Evolutionary conservation across 2,113 vertebrate genomes (phyloP).

Genomic region (Cariama cristata): DNA sequence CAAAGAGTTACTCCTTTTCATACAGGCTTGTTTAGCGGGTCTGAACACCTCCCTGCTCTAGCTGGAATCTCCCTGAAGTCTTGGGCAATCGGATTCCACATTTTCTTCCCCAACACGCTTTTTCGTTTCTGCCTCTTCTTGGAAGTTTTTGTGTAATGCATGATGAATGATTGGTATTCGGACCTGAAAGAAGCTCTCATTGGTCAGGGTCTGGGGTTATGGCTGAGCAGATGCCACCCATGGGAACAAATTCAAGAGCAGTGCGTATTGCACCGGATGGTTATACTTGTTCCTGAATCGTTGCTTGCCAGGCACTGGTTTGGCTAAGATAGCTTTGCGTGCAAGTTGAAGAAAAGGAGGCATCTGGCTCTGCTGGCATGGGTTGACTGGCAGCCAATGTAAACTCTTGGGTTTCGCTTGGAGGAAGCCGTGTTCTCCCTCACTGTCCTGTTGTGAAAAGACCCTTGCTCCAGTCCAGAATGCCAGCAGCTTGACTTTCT

Average conservation of each 20-base stretch:
- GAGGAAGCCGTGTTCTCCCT: background rate
- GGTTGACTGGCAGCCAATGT: constrained; percentile 18
- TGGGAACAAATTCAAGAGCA: background rate
- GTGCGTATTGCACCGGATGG: accelerated
- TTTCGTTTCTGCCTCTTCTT: background rate
- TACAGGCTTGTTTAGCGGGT: background rate
- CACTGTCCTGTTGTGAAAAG: background rate
- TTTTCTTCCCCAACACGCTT: background rate
- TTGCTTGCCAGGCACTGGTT: background rate
- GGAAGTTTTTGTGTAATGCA: background rate
- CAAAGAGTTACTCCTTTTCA: background rate
- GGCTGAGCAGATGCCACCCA: background rate
- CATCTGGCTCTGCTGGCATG: background rate
- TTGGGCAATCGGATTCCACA: background rate
- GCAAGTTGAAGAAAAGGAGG: background rate
- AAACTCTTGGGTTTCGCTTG: background rate
- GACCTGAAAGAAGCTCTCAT: background rate
- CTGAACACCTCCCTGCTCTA: background rate
- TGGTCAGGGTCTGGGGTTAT: background rate
- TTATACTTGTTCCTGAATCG: accelerated
- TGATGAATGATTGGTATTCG: background rate
- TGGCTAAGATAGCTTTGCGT: background rate
- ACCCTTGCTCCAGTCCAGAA: background rate
- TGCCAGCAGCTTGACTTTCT: background rate
- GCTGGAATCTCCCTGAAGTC: background rate